Evolutionary conservation across 1,140 invertebrate species (phyloP), one percentile per base, ranked within the genome.

Genomic region (Calephelis virginiensis): DNA sequence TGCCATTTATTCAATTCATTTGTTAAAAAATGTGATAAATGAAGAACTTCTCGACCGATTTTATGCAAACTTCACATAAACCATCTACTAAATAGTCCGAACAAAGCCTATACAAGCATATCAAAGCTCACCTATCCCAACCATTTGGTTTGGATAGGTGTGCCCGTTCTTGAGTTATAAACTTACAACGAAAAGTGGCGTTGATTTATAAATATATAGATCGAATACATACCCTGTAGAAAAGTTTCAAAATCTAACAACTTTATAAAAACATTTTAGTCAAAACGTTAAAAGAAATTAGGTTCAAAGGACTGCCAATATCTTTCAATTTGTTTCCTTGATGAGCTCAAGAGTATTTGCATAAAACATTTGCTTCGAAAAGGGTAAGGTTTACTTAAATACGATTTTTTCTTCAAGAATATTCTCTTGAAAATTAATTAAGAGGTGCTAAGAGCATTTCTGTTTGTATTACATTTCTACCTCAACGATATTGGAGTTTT

Each of bases 351-450:
- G 13, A 17, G 50, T 56, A 28, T 56, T 56, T 56, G 14, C 50
- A 6, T 56, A 56, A 56, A 56, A 56, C 28, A 56, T 9, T 11
- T 56, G 6, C 17, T 6, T 10, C 9, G 50, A 56, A 56, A 56
- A 28, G 50, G 50, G 50, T 56, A 56, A 28, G 17, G 50, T 53
- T 53, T 28, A 28, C 6, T 49, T n/a, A 28, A 28, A 14, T 10
- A 10, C 5, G 17, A 0, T 28, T 56, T 56, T 56, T 56, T 37
- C 50, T 28, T 37, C 28, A 6, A 37, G 8, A 9, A 11, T 14
- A 5, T 56, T 56, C 50, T 28, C 14, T 11, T 11, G 50, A 56
- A 28, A 56, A 56, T 56, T 56, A 56, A 37, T 56, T 56, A 14
- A 56, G 9, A 28, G 9, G 11, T 14, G 10, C 17, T 5, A 56